Evolutionary conservation across 2,888 invertebrate genomes (phyloP), one percentile per base, ranked within the genome.

Genomic region (Acholoe squamosa): DNA sequence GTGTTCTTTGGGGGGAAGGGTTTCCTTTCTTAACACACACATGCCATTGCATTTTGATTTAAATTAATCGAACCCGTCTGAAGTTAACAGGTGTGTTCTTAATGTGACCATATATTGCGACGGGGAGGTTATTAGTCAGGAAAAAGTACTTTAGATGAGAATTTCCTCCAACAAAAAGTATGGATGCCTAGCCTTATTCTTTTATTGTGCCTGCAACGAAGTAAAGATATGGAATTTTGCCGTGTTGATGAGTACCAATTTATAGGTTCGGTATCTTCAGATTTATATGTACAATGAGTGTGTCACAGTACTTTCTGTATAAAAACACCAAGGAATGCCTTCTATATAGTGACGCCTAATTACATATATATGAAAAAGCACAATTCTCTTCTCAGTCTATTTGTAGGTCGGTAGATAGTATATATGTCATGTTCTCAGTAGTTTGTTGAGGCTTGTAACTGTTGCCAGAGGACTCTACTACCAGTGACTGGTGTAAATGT

Each of bases 271-370:
- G 80, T 80, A 71, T n/a, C 25, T 71, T 71, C 12, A 71, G 33
- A 43, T 80, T 80, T 34, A 43, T 43, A 80, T 80, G 43, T 80
- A 80, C 80, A 80, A 16, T 80, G 43, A 33, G 43, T 80, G 43
- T 80, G 80, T 80, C 80, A 19, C 80, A 34, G 43, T 43, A 33
- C 43, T 33, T 80, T 34, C 25, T 34, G 80, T 80, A 80, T 71
- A 80, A 34, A 33, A 80, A 80, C 80, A 80, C 80, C 80, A 80
- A 80, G 80, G 34, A 80, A 80, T 80, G 80, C 80, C 80, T 80
- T 80, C 80, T 80, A 33, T 34, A 34, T 34, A 34, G 80, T 80
- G 43, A 80, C 80, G 80, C 80, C 80, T 80, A 80, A 80, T 3
- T 80, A 33, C 31, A 76, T 25, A 31, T 31, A 76, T 76, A 76